Evolutionary conservation across 1,140 invertebrate genomes (phyloP).

Genomic region (Cotesia chilonis): DNA sequence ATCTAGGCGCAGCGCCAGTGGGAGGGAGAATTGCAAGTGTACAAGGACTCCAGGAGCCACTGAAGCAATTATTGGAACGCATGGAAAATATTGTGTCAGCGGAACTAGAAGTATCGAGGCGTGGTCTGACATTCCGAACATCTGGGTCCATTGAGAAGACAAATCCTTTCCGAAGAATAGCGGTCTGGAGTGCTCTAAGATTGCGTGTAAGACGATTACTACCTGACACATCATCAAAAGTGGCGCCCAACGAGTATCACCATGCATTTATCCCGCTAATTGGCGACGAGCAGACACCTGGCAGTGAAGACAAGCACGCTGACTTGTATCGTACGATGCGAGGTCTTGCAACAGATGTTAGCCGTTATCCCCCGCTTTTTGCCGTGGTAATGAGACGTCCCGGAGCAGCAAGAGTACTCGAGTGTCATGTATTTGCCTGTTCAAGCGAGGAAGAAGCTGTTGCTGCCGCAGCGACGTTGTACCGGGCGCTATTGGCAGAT

Average conservation of each 20-base stretch:
- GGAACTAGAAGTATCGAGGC: constrained; percentile 59
- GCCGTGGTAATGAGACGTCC: constrained; percentile 88
- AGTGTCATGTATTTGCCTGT: constrained; percentile 92
- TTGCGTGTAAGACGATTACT: constrained; percentile 46
- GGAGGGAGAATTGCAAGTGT: constrained; percentile 82
- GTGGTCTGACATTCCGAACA: constrained; percentile 59
- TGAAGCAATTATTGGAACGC: constrained; percentile 73
- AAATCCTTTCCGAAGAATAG: constrained; percentile 84
- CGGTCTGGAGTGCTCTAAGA: constrained; percentile 79
- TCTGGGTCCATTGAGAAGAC: constrained; percentile 56
- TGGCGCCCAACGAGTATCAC: constrained; percentile 53
- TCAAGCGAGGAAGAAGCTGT: constrained; percentile 87
- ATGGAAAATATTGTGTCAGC: constrained; percentile 52
- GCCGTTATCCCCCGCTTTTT: constrained; percentile 83
- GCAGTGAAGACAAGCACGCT: constrained; percentile 57
- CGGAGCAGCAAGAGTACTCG: constrained; percentile 78
- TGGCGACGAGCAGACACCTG: constrained; percentile 69
- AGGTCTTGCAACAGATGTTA: constrained; percentile 56
- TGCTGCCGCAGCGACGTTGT: constrained; percentile 87
- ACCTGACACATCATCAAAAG: constrained; percentile 28
- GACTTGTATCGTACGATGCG: constrained; percentile 61
- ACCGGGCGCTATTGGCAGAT: constrained; percentile 84
- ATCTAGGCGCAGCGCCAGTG: constrained; percentile 81
- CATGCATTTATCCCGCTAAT: constrained; percentile 87
- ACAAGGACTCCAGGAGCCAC: constrained; percentile 81